phyloP scores from a whole-genome alignment of 2,888 invertebrate genomes.

The Craniophora ligustri region DNA sequence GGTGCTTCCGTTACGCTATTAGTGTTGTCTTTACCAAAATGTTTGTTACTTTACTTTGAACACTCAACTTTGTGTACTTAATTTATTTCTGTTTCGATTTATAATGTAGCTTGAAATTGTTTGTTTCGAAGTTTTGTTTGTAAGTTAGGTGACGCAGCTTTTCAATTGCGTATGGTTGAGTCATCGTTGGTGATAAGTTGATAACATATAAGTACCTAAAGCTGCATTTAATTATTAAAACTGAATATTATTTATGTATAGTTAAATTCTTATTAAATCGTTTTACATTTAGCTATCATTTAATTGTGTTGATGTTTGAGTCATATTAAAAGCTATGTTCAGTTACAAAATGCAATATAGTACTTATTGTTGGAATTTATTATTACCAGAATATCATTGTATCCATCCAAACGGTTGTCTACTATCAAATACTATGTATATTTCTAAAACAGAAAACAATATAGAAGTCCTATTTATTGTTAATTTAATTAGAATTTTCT shows the following conservation, averaged over 20 bases:
- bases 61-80: slow-evolving; percentile 51
- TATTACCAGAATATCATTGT: too few species aligned
- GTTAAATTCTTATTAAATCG: slow-evolving; percentile 7
- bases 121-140: slow-evolving; percentile 3
- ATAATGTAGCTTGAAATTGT: slow-evolving; percentile 5
- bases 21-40: slow-evolving; percentile 72
- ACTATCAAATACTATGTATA: too few species aligned
- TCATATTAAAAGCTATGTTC: too few species aligned
- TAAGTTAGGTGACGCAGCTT: slow-evolving; percentile 1
- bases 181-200: slow-evolving; percentile 33
- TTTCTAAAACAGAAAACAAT: too few species aligned
- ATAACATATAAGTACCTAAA: slow-evolving; percentile 17
- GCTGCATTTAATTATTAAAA: slow-evolving; percentile 14
- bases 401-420: too few species aligned
- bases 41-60: slow-evolving; percentile 66
- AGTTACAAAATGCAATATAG: too few species aligned
- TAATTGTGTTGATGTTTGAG: neutral
- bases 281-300: neutral
- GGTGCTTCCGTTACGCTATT: slow-evolving; percentile 81
- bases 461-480: too few species aligned
- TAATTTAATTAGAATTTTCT: too few species aligned
- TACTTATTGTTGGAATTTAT: too few species aligned
- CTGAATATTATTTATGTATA: slow-evolving; percentile 10
- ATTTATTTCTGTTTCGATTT: slow-evolving; percentile 38
- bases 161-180: slow-evolving; percentile 16